Percentiles rank a stretch among this genome's conserved stretches.
phyloP scores from a whole-genome alignment of 1,140 invertebrate species.

The Bactericera cockerelli region DNA sequence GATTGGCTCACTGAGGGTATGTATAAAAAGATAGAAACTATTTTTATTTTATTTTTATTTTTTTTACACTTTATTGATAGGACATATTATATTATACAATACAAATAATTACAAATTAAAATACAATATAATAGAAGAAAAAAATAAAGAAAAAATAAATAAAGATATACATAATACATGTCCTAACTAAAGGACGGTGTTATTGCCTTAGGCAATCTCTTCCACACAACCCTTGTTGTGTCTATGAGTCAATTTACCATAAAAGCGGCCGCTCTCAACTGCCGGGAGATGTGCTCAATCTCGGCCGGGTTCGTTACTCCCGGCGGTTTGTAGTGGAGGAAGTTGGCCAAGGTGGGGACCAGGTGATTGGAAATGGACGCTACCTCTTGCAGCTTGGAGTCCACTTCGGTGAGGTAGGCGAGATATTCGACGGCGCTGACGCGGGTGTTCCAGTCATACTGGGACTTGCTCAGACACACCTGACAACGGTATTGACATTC shows the following conservation, averaged over 20 bases:
- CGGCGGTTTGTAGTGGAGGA: conserved; percentile 39
- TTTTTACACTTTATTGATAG: too few relatives aligned
- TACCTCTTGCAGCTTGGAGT: conserved; percentile 67
- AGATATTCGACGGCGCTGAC: conserved; percentile 73
- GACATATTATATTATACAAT: too few relatives aligned
- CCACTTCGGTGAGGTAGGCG: conserved; percentile 83
- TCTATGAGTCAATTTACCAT: conserved; percentile 34
- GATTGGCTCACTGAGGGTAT: not conserved
- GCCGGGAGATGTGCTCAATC: conserved; percentile 25
- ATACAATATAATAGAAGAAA: too few relatives aligned
- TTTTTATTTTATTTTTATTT: too few relatives aligned
- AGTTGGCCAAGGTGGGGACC: conserved; percentile 63
- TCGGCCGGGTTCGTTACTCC: not conserved
- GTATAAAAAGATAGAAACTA: too few relatives aligned
- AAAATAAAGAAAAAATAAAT: too few relatives aligned
- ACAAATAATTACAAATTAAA: too few relatives aligned
- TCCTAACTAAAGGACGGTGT: too few relatives aligned
- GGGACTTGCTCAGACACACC: conserved; percentile 64
- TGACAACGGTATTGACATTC: too few relatives aligned
- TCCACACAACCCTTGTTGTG: too few relatives aligned
- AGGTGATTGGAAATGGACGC: conserved; percentile 85
- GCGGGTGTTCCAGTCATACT: conserved; percentile 57
- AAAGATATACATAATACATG: too few relatives aligned
- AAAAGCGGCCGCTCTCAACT: conserved; percentile 61
- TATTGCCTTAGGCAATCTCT: too few relatives aligned